Base-by-base conservation (phyloP, 2,113 vertebrate genomes). In the Aphelocoma coerulescens region DNA sequence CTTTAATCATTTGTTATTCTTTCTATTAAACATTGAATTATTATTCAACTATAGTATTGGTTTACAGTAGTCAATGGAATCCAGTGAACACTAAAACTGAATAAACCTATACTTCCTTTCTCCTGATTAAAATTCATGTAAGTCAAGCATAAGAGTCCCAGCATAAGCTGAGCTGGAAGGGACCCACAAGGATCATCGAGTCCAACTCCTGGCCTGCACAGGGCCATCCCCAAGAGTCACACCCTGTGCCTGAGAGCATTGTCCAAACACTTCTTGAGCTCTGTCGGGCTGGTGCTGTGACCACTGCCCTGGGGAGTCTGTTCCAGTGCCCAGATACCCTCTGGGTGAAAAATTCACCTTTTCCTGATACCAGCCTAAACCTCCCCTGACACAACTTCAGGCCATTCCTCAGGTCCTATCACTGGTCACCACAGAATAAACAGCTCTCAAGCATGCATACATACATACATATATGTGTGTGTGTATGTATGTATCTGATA, bases 331-430 rank as follows among this genome's bases (percentile, higher is more conserved):
- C 54, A 59, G 1, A 1, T 37, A 59, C 8, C 12, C 28, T 41
- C 51, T 57, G 43, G 12, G 30, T 24, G 17, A 67, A 67, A 44
- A 51, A 22, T 37, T 37, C 35, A 37, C 2, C 26, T 9, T 5
- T 76, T 44, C 3, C 27, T 68, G 9, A 44, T 27, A 37, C 9
- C 37, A 35, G 3, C 26, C 16, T 59, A 51, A 76, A 35, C 44
- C 26, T 59, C 2, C 16, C 32, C 11, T 32, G 54, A 7, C 44
- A 43, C 35, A 73, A 27, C 39, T 63, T 46, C 18, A 39, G 49
- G 59, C 1, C 23, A 28, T 48, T 14, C 23, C 23, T 48, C 0
- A 0, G 1, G 23, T 65, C 4, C n/a, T 65, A 1, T 8, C 5
- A 19, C 41, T 65, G 28, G 5, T 33, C 23, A 57, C 14, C 15